Conservation (phyloP, 1,140 invertebrate species). For the Drosophila melanica region DNA sequence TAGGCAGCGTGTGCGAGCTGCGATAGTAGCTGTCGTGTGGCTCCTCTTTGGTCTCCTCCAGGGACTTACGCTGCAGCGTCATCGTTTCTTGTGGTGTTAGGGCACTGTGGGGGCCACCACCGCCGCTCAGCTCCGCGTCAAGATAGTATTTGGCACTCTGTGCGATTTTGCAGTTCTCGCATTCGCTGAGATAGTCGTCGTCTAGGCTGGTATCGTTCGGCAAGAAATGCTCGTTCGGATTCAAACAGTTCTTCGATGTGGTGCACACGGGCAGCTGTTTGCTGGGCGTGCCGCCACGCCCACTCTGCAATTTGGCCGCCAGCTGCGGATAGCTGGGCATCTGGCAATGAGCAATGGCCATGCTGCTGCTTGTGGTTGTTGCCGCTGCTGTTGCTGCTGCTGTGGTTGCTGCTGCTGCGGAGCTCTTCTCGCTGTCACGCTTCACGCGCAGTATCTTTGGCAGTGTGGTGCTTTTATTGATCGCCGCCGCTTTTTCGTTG, state of each 20-base stretch:
- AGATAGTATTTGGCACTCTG: constrained; percentile 88
- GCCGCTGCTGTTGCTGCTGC: constrained; percentile 14
- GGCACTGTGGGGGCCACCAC: constrained; percentile 74
- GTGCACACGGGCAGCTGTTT: constrained; percentile 83
- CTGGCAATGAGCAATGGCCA: constrained; percentile 69
- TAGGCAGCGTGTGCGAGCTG: constrained; percentile 88
- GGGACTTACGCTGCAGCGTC: constrained; percentile 87
- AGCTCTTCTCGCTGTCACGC: neutral
- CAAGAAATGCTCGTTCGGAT: constrained; percentile 83
- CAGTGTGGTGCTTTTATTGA: constrained; percentile 52
- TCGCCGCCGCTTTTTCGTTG: constrained; percentile 34
- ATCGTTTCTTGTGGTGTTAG: constrained; percentile 88
- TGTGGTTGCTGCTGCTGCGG: constrained; percentile 4
- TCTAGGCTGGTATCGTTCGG: constrained; percentile 86
- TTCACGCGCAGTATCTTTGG: constrained; percentile 56
- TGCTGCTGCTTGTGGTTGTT: constrained; percentile 21
- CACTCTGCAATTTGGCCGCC: constrained; percentile 23
- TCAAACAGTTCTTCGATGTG: constrained; percentile 82
- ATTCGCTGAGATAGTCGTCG: constrained; percentile 91
- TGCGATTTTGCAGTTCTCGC: constrained; percentile 92
- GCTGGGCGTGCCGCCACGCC: constrained; percentile 34
- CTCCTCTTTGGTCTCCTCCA: constrained; percentile 85
- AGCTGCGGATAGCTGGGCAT: constrained; percentile 76
- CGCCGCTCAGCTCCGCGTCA: constrained; percentile 85
- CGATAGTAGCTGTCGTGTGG: constrained; percentile 86